These are phyloP conservation scores for Calameuta filiformis DNA, from an alignment of 2,888 invertebrate genomes.

Conservation along the genomic window DNA sequence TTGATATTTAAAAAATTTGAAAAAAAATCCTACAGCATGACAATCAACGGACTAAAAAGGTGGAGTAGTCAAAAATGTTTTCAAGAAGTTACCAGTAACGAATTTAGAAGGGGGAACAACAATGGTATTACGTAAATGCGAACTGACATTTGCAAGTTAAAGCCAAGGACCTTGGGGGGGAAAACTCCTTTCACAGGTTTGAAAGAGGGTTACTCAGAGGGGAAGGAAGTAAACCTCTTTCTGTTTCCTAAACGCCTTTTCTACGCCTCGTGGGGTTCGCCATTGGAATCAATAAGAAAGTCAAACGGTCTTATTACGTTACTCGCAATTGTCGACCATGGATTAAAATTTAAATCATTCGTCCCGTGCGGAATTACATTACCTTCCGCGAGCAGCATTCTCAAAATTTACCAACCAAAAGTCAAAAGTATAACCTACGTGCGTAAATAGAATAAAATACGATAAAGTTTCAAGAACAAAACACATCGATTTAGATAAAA, in stretches of 20 bases:
- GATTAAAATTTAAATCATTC: not conserved
- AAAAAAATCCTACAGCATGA: too few species aligned
- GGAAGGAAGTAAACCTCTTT: not conserved
- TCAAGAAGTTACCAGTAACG: not conserved
- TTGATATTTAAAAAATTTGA: not conserved
- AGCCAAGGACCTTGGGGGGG: conserved; percentile 2
- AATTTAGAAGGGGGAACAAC: conserved; percentile 9
- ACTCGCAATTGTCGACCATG: not conserved
- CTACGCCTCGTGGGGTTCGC: not conserved
- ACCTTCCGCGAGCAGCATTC: too few species aligned
- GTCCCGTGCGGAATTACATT: too few species aligned
- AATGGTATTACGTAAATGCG: conserved; percentile 18
- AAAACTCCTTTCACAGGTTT: not conserved
- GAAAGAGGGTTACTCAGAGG: not conserved
- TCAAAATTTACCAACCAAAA: too few species aligned
- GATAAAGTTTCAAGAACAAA: too few species aligned
- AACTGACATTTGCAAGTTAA: conserved; percentile 17
- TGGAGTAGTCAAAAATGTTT: not conserved
- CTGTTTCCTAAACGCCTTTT: not conserved
- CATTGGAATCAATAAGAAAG: not conserved
- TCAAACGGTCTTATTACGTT: not conserved
- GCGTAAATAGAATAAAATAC: too few species aligned
- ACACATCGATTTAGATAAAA: too few species aligned
- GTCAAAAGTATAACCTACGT: too few species aligned
- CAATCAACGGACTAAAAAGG: not conserved